These are phyloP conservation scores for Scaptodrosophila lebanonensis DNA, from an alignment of 1,140 invertebrate species.

Conservation along the genomic window DNA sequence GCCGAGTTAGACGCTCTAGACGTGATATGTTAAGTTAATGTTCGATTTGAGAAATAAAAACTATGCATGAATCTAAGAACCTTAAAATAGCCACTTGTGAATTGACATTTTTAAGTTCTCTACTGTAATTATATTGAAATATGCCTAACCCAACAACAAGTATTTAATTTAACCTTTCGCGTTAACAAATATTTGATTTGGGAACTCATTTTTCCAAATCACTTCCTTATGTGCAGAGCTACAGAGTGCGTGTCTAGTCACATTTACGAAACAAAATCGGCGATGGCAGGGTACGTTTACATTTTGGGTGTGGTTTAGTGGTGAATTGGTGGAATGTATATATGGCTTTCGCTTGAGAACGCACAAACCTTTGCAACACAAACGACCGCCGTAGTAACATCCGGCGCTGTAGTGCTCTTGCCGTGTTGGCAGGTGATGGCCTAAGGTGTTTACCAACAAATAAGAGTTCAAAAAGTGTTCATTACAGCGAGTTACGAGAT, in stretches of 20 bases:
- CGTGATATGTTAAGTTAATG: no score
- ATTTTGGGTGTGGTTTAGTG: constrained; percentile 6
- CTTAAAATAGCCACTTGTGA: no score
- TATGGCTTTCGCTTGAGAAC: constrained; percentile 36
- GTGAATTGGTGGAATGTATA: constrained; percentile 4
- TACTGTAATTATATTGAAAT: no score
- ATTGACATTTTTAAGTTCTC: no score
- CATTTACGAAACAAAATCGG: no score
- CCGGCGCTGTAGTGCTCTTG: constrained; percentile 45
- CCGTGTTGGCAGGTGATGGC: constrained; percentile 41
- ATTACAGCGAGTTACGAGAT: neutral
- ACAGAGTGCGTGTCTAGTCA: constrained; percentile 18
- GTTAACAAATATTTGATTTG: no score
- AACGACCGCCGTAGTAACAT: constrained; percentile 47
- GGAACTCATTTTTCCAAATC: no score
- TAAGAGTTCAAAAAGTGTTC: constrained; percentile 35
- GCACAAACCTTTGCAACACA: constrained; percentile 64
- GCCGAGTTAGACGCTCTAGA: no score
- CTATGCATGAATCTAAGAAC: no score
- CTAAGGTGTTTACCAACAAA: constrained; percentile 51
- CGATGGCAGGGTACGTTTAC: constrained; percentile 5
- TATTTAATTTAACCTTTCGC: no score
- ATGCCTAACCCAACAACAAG: no score
- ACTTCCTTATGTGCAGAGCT: constrained; percentile 3
- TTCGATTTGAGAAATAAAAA: no score